Percentiles rank a stretch among this genome's conserved stretches.
Evolutionary conservation across 2,888 invertebrate genomes (phyloP).

Genomic region (Ornithoptera alexandrae): DNA sequence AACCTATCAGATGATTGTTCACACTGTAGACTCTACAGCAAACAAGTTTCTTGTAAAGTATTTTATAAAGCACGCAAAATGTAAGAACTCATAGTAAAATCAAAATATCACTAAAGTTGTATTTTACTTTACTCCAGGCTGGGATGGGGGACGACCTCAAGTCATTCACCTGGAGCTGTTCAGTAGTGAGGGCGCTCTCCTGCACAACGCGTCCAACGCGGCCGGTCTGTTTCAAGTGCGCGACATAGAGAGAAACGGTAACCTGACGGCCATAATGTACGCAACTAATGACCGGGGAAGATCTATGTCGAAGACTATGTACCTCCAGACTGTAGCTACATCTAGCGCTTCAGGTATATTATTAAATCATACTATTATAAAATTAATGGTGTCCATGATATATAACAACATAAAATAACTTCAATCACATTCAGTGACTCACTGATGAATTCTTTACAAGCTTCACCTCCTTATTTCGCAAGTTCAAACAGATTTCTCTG

Average conservation of each 20-base stretch:
- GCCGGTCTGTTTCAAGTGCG: conserved; percentile 55
- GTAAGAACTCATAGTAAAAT: neutral
- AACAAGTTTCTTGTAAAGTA: too few relatives aligned
- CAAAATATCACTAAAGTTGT: neutral
- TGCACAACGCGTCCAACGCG: conserved; percentile 48
- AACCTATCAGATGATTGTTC: too few relatives aligned
- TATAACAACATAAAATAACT: too few relatives aligned
- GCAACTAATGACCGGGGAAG: conserved; percentile 52
- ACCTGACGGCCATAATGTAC: conserved; percentile 55
- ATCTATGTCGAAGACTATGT: conserved; percentile 42
- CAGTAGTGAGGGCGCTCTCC: conserved; percentile 39
- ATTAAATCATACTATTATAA: neutral
- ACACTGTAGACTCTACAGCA: too few relatives aligned
- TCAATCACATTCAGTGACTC: too few relatives aligned
- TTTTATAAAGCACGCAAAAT: too few relatives aligned
- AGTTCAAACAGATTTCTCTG: too few relatives aligned
- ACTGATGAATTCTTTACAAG: neutral
- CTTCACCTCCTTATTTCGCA: neutral
- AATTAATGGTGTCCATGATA: too few relatives aligned
- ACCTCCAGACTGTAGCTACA: conserved; percentile 46
- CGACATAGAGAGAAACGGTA: conserved; percentile 42
- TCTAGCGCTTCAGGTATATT: conserved; percentile 46
- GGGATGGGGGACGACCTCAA: conserved; percentile 64
- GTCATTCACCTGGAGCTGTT: conserved; percentile 52
- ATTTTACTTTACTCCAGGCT: conserved; percentile 42